Conservation (phyloP, 2,888 invertebrate species). For the Meliscaeva auricollis region DNA sequence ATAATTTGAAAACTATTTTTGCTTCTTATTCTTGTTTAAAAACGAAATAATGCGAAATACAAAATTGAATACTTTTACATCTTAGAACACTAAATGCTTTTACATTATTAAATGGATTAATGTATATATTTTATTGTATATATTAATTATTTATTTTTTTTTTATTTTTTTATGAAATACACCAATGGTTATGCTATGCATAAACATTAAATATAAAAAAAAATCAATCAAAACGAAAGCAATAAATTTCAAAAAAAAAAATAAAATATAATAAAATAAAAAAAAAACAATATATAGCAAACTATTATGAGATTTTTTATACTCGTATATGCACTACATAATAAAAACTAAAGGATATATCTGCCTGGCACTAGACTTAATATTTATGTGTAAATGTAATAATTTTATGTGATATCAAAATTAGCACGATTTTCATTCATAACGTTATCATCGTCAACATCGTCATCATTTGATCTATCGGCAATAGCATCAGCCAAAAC, state of each 20-base stretch:
- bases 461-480: conserved; percentile 49
- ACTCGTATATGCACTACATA: not conserved
- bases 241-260: conserved; percentile 1
- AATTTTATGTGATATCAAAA: conserved; percentile 60
- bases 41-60: conserved; percentile 41
- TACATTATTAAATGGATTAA: conserved; percentile 38
- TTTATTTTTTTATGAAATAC: conserved; percentile 41
- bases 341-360: not conserved
- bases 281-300: not conserved
- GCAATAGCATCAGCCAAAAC: conserved; percentile 67
- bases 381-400: not conserved
- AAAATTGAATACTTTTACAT: conserved; percentile 65
- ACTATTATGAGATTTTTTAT: conserved; percentile 33
- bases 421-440: conserved; percentile 72
- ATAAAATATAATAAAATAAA: not conserved
- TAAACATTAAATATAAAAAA: conserved; percentile 33
- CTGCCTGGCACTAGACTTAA: conserved; percentile 31
- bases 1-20: conserved; percentile 1
- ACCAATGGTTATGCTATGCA: conserved; percentile 66
- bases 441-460: conserved; percentile 68
- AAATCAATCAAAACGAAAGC: conserved; percentile 16
- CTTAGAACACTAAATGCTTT: conserved; percentile 40
- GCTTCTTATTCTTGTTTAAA: conserved; percentile 17
- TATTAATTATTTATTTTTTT: conserved; percentile 10
- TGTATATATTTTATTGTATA: conserved; percentile 22